These are phyloP conservation scores for Coelopa frigida DNA, from an alignment of 1,140 invertebrate genomes.

Conservation along the genomic window DNA sequence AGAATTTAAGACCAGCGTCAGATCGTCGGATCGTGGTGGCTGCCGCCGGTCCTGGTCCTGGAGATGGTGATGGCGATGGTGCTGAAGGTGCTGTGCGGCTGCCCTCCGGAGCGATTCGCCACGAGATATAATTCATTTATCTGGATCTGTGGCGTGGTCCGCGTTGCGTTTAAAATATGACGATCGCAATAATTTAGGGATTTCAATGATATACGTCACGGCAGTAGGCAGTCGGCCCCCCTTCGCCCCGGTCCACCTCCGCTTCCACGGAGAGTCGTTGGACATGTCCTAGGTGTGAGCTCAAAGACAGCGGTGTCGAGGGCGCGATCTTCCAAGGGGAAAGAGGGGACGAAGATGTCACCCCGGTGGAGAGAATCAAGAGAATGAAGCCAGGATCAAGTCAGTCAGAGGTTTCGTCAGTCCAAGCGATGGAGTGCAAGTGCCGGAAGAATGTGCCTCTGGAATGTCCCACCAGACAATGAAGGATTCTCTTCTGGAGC, in stretches of 20 bases:
- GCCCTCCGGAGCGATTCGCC: slow-evolving; percentile 43
- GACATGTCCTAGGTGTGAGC: too few species aligned
- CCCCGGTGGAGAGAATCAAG: too few species aligned
- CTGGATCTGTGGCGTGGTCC: slow-evolving; percentile 7
- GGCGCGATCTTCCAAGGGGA: too few species aligned
- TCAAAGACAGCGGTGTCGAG: too few species aligned
- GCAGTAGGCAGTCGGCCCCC: slow-evolving; percentile 6
- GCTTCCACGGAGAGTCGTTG: neutral
- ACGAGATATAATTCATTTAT: slow-evolving; percentile 40
- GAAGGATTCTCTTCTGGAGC: too few species aligned
- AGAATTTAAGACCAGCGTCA: slow-evolving; percentile 45
- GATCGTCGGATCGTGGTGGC: neutral
- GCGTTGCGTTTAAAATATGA: slow-evolving; percentile 19
- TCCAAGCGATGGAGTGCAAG: too few species aligned
- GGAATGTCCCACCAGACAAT: too few species aligned
- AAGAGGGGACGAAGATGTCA: too few species aligned
- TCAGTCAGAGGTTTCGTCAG: too few species aligned
- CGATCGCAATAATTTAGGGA: slow-evolving; percentile 41
- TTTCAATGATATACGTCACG: slow-evolving; percentile 40
- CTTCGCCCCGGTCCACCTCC: neutral
- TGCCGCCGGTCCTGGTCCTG: neutral
- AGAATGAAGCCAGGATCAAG: too few species aligned
- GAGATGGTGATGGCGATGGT: neutral
- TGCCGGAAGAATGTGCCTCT: too few species aligned
- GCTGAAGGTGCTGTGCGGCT: slow-evolving; percentile 6